Base-by-base conservation (phyloP, 2,888 invertebrate genomes). In the Ligdia adustata region DNA sequence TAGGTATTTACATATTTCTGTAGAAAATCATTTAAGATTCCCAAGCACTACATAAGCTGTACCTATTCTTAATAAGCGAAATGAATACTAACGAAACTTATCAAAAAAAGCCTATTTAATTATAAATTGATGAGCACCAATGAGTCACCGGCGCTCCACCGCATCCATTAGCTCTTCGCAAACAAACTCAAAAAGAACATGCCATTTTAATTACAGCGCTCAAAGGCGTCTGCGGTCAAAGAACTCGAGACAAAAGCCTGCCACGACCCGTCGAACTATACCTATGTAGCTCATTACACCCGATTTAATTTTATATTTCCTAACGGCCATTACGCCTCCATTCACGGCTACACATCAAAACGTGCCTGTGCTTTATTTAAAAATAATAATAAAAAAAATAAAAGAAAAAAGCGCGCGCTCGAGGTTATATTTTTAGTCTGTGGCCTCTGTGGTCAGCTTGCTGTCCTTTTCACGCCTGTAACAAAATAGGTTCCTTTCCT, bases 231-330 rank as follows among this genome's bases (percentile, higher is more conserved):
- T 57, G 47, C 52, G 80, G 73, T 74, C 79, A 55, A 57, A 67
- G 82, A 75, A 74, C 83, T 47, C 54, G 51, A 69, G 80, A 83
- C 82, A 82, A 83, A 77, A 79, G 74, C 64, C 41, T 39, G 20
- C 67, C 67, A 68, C 69, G 75, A 72, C 73, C 70, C 74, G 66
- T 72, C 78, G 73, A 77, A 70, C 73, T 75, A 79, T 73, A 69
- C 67, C 79, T 81, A 82, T 79, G 80, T 77, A 79, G 76, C 79
- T 83, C 79, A 83, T 87, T 84, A 83, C 72, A 71, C 72, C 68
- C 69, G 72, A 78, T 80, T 83, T 84, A 83, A 83, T 85, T 82
- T 83, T 81, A 81, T 84, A 82, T 79, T 85, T 76, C 66, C 69
- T 72, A 74, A 61, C 78, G 61, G 74, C 82, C 84, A 84, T 85